Conservation (phyloP, 2,888 invertebrate species). For the Hypena proboscidalis region DNA sequence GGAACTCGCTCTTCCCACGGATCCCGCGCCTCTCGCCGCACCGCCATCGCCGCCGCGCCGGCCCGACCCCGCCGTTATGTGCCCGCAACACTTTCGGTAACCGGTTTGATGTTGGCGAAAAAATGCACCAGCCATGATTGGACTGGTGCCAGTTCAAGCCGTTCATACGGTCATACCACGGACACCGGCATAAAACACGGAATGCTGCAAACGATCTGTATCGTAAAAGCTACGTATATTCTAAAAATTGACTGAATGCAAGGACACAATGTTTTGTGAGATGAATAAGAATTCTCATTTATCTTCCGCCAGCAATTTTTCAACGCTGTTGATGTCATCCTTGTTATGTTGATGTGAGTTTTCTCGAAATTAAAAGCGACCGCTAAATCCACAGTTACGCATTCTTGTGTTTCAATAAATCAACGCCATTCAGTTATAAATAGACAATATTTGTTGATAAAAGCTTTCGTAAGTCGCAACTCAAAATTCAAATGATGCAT, state of each 20-base stretch:
- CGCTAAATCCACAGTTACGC: not conserved
- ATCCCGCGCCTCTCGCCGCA: slow-evolving; percentile 69
- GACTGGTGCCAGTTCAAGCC: slow-evolving; percentile 51
- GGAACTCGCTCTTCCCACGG: slow-evolving; percentile 82
- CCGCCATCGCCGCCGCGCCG: too few species aligned
- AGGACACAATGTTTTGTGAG: not conserved
- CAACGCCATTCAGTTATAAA: not conserved
- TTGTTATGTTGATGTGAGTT: slow-evolving; percentile 5
- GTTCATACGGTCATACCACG: slow-evolving; percentile 38
- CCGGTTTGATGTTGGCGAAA: slow-evolving; percentile 63
- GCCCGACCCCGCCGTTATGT: slow-evolving; percentile 47
- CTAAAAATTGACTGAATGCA: slow-evolving; percentile 11
- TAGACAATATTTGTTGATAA: too few species aligned
- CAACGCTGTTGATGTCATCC: slow-evolving; percentile 4
- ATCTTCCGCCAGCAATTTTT: not conserved
- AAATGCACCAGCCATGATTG: slow-evolving; percentile 58
- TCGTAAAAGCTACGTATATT: slow-evolving; percentile 25
- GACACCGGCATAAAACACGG: slow-evolving; percentile 56
- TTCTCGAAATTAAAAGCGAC: not conserved
- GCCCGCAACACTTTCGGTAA: slow-evolving; percentile 72
- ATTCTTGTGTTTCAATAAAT: not conserved
- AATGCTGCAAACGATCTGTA: slow-evolving; percentile 48
- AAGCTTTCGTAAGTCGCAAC: too few species aligned
- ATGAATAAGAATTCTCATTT: slow-evolving; percentile 3
- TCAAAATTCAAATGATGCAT: too few species aligned